A percentile compares a stretch with the other conserved stretches of the same genome.
phyloP scores from a whole-genome alignment of 2,113 vertebrate species.

The Notarius quadriscutis region DNA sequence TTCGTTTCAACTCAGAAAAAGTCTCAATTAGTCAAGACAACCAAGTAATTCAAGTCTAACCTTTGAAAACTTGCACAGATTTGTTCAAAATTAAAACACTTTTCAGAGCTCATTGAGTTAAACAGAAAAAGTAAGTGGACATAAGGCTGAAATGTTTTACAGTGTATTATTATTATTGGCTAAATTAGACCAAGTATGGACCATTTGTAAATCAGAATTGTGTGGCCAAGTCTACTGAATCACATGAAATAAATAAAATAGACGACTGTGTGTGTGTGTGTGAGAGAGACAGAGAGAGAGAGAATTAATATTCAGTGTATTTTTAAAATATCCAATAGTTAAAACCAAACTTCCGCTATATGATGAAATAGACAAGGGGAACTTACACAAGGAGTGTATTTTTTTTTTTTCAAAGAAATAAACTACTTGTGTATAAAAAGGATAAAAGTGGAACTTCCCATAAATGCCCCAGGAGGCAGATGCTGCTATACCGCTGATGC shows the following conservation, averaged over 20 bases:
- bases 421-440: background rate
- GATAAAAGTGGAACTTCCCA: background rate
- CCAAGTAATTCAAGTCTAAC: no score
- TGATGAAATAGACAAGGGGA: background rate
- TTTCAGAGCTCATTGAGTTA: no score
- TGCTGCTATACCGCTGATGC: constrained; percentile 1
- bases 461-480: background rate
- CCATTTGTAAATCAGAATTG: background rate
- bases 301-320: background rate
- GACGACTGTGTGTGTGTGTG: background rate
- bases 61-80: no score
- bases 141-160: no score
- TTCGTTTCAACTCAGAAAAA: no score
- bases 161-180: background rate
- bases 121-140: no score
- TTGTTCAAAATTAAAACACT: no score
- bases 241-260: background rate
- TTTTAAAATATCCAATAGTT: background rate
- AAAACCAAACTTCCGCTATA: background rate
- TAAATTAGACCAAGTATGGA: background rate
- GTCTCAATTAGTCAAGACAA: no score
- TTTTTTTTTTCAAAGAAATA: background rate
- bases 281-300: background rate
- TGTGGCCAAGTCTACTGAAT: background rate
- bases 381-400: background rate